Conservation (phyloP, 2,888 invertebrate species). For the Phyllotreta striolata region DNA sequence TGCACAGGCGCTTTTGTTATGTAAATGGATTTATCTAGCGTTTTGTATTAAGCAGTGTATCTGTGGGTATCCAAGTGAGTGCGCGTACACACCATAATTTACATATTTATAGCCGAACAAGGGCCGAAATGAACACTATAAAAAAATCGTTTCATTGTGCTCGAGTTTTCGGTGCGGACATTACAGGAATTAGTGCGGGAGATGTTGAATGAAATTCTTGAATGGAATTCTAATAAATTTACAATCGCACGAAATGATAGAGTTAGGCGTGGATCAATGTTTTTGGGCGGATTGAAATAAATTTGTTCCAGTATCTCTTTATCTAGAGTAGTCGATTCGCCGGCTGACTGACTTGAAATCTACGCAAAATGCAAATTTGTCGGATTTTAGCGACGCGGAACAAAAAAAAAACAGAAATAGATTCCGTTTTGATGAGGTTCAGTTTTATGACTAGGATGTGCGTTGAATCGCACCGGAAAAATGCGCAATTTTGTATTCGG, state of each 20-base stretch:
- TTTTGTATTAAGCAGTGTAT: conserved; percentile 36
- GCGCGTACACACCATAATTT: conserved; percentile 43
- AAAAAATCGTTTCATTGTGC: conserved; percentile 43
- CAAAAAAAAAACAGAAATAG: conserved; percentile 20
- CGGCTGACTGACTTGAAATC: conserved; percentile 33
- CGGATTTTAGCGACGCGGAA: conserved; percentile 4
- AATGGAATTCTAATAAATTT: too few relatives aligned
- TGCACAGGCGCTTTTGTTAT: too few relatives aligned
- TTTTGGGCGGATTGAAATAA: too few relatives aligned
- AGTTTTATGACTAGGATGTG: conserved; percentile 14
- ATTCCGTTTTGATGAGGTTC: conserved; percentile 16
- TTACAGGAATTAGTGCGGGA: conserved; percentile 32
- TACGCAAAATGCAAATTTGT: conserved; percentile 41
- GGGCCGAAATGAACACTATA: conserved; percentile 41
- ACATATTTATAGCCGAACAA: conserved; percentile 43
- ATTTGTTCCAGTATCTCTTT: not conserved
- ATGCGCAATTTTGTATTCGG: conserved; percentile 13
- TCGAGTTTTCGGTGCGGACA: conserved; percentile 28
- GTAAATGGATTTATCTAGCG: conserved; percentile 19
- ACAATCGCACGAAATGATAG: too few relatives aligned
- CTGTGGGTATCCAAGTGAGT: conserved; percentile 39
- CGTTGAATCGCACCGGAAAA: conserved; percentile 8
- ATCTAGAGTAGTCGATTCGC: conserved; percentile 40
- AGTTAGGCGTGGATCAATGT: too few relatives aligned
- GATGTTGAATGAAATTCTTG: not conserved